phyloP scores from a whole-genome alignment of 1,140 invertebrate species.

The Arctopsyche grandis region DNA sequence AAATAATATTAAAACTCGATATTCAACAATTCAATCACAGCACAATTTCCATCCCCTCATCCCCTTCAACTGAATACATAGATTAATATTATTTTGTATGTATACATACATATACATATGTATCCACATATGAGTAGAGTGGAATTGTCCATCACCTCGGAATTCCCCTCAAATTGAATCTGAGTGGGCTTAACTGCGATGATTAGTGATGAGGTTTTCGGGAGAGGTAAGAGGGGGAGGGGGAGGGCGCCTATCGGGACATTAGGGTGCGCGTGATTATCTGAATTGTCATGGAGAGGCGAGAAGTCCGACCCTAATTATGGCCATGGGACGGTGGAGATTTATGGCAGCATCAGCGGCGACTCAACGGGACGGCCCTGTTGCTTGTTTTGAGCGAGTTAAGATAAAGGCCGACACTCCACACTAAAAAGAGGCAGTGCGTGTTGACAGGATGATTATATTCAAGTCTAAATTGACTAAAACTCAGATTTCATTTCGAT shows the following conservation, averaged over 20 bases:
- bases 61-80: no score
- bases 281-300: conserved; percentile 16
- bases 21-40: no score
- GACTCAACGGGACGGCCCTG: conserved; percentile 48
- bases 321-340: conserved; percentile 26
- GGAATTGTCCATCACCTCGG: no score
- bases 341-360: conserved; percentile 45
- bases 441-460: no score
- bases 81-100: no score
- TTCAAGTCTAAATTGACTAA: no score
- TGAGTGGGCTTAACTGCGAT: not conserved
- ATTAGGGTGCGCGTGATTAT: conserved; percentile 15
- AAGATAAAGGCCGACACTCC: conserved; percentile 44
- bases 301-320: conserved; percentile 10
- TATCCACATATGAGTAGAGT: no score
- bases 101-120: no score
- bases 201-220: not conserved
- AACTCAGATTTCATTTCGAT: not conserved
- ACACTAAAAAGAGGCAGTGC: not conserved
- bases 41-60: no score
- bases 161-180: not conserved
- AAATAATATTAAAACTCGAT: not conserved
- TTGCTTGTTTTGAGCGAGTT: conserved; percentile 50
- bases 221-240: no score
- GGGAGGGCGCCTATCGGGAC: not conserved